A percentile compares a stretch with the other conserved stretches of the same genome.
Conservation (phyloP, 1,140 invertebrate species). For the Coelopa frigida region DNA sequence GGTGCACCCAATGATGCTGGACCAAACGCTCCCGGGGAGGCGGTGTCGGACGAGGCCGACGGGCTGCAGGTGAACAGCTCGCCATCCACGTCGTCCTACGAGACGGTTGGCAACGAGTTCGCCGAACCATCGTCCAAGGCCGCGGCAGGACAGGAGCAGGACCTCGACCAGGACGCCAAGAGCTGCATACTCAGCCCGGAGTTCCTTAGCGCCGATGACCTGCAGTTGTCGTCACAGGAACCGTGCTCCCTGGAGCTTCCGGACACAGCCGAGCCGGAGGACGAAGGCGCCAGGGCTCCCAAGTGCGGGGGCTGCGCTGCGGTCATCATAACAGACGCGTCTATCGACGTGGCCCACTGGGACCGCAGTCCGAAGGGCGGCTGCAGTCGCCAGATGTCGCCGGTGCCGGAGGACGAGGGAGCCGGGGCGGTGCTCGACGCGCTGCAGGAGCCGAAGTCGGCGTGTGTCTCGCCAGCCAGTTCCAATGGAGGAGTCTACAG, state of each 20-base stretch:
- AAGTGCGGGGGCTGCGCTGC: constrained; percentile 31
- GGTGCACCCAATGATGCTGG: constrained; percentile 6
- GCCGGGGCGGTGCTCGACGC: constrained; percentile 28
- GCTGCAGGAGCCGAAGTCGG: constrained; percentile 47
- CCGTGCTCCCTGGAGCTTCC: too few species aligned
- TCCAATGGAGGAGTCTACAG: constrained; percentile 83
- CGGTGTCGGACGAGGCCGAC: constrained; percentile 16
- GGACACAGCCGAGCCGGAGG: too few species aligned
- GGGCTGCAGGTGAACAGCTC: constrained; percentile 21
- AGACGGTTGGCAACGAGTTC: constrained; percentile 34
- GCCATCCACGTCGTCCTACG: constrained; percentile 40
- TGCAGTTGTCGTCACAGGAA: constrained; percentile 26
- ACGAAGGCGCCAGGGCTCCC: constrained; percentile 5
- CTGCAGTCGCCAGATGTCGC: constrained; percentile 32
- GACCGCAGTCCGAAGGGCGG: constrained; percentile 35
- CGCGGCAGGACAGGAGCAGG: not conserved
- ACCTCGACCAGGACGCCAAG: constrained; percentile 8
- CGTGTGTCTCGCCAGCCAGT: constrained; percentile 70
- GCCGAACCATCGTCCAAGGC: constrained; percentile 13
- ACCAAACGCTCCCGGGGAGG: constrained; percentile 24
- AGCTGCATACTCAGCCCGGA: constrained; percentile 34
- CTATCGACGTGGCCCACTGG: constrained; percentile 52
- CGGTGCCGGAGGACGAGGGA: constrained; percentile 22
- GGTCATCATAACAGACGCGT: constrained; percentile 60
- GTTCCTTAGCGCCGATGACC: constrained; percentile 36